These are phyloP conservation scores for Drosophila nannoptera DNA, from an alignment of 1,140 invertebrate genomes.

Conservation along the genomic window DNA sequence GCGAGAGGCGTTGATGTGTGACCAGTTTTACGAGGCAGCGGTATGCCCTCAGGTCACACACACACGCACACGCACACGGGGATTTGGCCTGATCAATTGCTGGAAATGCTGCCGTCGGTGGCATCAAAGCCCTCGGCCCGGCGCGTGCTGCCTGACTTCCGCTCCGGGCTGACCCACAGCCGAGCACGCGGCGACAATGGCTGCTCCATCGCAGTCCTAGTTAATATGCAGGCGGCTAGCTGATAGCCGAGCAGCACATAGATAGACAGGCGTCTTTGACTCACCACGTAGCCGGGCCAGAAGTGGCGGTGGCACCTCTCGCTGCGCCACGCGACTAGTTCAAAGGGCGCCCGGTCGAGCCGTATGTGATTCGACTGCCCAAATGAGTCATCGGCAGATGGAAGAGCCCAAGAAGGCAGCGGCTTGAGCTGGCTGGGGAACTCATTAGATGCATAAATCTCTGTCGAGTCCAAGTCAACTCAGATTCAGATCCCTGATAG, in stretches of 20 bases:
- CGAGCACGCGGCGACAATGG: slow-evolving; percentile 27
- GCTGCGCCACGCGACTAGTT: slow-evolving; percentile 60
- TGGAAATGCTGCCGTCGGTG: slow-evolving; percentile 22
- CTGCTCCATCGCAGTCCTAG: slow-evolving; percentile 29
- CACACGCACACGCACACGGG: background rate
- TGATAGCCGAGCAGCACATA: slow-evolving; percentile 46
- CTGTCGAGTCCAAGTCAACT: too few species aligned
- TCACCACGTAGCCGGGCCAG: slow-evolving; percentile 51
- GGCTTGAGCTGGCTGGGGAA: too few species aligned
- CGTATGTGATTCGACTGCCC: slow-evolving; percentile 44
- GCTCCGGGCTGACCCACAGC: slow-evolving; percentile 42
- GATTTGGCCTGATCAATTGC: slow-evolving; percentile 15
- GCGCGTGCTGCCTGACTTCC: slow-evolving; percentile 69
- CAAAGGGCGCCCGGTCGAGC: slow-evolving; percentile 53
- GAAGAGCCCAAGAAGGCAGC: background rate
- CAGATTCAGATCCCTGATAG: too few species aligned
- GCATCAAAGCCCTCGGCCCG: slow-evolving; percentile 48
- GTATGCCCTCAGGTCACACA: slow-evolving; percentile 7
- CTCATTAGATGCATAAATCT: too few species aligned
- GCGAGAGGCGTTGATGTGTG: slow-evolving; percentile 39
- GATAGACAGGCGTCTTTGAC: slow-evolving; percentile 60
- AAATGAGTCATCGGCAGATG: slow-evolving; percentile 62
- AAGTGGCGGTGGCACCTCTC: slow-evolving; percentile 23
- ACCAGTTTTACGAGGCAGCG: slow-evolving; percentile 32
- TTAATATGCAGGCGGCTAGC: slow-evolving; percentile 64